phyloP scores from a whole-genome alignment of 2,113 vertebrate genomes.

The Tetraodon nigroviridis region DNA sequence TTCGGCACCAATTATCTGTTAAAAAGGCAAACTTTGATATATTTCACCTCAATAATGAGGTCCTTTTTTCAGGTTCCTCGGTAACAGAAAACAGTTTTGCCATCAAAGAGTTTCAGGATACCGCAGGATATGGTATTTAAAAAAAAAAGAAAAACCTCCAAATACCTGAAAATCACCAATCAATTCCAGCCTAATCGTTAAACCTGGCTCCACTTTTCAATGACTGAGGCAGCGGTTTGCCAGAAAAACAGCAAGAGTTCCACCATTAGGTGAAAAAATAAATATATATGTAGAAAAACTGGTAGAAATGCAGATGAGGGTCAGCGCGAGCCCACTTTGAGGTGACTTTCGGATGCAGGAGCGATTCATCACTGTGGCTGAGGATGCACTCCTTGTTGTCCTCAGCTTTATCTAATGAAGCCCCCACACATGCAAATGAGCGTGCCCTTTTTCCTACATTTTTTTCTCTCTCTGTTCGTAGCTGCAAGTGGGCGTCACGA shows the following conservation, averaged over 20 bases:
- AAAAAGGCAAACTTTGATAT: constrained; percentile 47
- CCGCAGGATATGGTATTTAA: neutral
- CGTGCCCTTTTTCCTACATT: constrained; percentile 85
- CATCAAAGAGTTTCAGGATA: constrained; percentile 19
- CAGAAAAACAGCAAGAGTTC: constrained; percentile 78
- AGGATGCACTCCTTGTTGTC: constrained; percentile 90
- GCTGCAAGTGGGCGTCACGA: constrained; percentile 72
- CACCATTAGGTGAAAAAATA: constrained; percentile 75
- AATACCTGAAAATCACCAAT: neutral
- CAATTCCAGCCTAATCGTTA: no score
- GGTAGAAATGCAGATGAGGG: constrained; percentile 91
- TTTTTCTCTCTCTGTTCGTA: constrained; percentile 84
- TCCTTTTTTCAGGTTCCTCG: constrained; percentile 27
- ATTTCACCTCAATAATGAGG: constrained; percentile 53
- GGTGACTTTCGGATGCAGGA: constrained; percentile 86
- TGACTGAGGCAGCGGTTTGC: constrained; percentile 61
- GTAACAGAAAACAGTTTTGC: constrained; percentile 40
- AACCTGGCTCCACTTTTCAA: no score
- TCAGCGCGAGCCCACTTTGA: constrained; percentile 90
- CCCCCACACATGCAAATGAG: constrained; percentile 98
- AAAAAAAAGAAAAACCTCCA: neutral
- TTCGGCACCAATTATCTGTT: constrained; percentile 59
- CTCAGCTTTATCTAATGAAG: constrained; percentile 99
- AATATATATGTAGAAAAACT: constrained; percentile 68
- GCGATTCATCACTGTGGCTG: constrained; percentile 97